Evolutionary conservation across 1,140 invertebrate genomes (phyloP).

Genomic region (Hycleus cichorii): DNA sequence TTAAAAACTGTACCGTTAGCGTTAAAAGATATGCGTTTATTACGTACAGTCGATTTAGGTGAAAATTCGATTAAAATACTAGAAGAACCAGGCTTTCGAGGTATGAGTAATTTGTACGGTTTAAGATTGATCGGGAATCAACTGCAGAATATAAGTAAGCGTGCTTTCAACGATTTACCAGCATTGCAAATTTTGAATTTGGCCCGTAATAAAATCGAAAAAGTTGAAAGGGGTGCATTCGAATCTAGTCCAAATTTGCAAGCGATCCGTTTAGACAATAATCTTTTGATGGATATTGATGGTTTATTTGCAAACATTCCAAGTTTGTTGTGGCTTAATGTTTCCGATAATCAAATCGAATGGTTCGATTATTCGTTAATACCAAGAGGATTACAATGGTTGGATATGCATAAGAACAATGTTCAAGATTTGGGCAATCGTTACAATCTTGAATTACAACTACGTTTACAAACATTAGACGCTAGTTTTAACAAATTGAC

Average conservation of each 20-base stretch:
- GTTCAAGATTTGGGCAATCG: constrained; percentile 74
- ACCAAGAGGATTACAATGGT: constrained; percentile 73
- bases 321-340: constrained; percentile 80
- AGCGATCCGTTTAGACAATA: constrained; percentile 79
- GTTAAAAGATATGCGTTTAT: constrained; percentile 58
- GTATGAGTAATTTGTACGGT: constrained; percentile 71
- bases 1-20: constrained; percentile 72
- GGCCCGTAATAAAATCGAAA: constrained; percentile 73
- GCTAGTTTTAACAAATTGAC: constrained; percentile 75
- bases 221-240: constrained; percentile 76
- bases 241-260: constrained; percentile 70
- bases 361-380: constrained; percentile 87
- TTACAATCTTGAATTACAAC: constrained; percentile 58
- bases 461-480: constrained; percentile 69
- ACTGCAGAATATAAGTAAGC: constrained; percentile 75
- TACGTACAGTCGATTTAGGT: constrained; percentile 77
- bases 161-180: constrained; percentile 71
- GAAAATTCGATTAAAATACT: constrained; percentile 73
- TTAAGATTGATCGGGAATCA: constrained; percentile 81
- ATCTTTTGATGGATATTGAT: constrained; percentile 75
- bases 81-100: constrained; percentile 71
- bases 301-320: constrained; percentile 76
- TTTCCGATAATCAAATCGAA: constrained; percentile 82
- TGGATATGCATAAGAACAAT: constrained; percentile 85
- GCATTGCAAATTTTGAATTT: constrained; percentile 82